A percentile compares a stretch with the other conserved stretches of the same genome.
These are phyloP conservation scores for Taenioides sp. DNA, from an alignment of 2,797 vertebrate genomes.

Conservation along the genomic window DNA sequence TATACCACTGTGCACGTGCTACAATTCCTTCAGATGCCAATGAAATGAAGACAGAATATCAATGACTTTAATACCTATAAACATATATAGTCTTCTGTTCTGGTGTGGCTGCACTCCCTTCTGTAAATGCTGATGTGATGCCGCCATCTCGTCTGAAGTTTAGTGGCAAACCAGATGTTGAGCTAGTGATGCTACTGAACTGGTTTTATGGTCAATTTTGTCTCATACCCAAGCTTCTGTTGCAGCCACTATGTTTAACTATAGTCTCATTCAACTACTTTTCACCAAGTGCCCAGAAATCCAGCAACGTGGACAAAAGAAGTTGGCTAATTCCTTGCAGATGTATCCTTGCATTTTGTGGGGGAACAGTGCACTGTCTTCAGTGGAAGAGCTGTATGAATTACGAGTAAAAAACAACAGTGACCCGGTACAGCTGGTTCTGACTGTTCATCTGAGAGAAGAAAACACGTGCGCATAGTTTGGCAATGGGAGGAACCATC, in stretches of 20 bases:
- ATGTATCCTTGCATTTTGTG: constrained; percentile 64
- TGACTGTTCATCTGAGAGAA: constrained; percentile 39
- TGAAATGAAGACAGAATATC: not conserved
- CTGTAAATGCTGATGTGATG: constrained; percentile 7
- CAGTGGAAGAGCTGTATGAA: constrained; percentile 40
- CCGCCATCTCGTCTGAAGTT: constrained; percentile 12
- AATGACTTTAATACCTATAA: not conserved
- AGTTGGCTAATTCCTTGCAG: constrained; percentile 78
- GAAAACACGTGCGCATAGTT: constrained; percentile 49
- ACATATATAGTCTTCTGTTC: constrained; percentile 10
- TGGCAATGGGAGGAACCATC: constrained; percentile 45
- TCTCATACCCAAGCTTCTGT: constrained; percentile 22
- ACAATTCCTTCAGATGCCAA: not conserved
- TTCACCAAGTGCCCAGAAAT: constrained; percentile 48
- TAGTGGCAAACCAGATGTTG: constrained; percentile 40
- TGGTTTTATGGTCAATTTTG: constrained; percentile 49
- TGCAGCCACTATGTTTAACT: constrained; percentile 23
- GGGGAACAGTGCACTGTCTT: constrained; percentile 53
- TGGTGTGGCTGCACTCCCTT: not conserved
- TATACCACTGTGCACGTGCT: not conserved
- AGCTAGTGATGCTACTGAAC: constrained; percentile 28
- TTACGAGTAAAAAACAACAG: constrained; percentile 60
- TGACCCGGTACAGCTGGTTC: constrained; percentile 66
- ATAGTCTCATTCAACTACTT: constrained; percentile 45
- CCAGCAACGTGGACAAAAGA: constrained; percentile 77